Conservation (phyloP, 2,797 vertebrate species). For the Silurus lanzhouensis region DNA sequence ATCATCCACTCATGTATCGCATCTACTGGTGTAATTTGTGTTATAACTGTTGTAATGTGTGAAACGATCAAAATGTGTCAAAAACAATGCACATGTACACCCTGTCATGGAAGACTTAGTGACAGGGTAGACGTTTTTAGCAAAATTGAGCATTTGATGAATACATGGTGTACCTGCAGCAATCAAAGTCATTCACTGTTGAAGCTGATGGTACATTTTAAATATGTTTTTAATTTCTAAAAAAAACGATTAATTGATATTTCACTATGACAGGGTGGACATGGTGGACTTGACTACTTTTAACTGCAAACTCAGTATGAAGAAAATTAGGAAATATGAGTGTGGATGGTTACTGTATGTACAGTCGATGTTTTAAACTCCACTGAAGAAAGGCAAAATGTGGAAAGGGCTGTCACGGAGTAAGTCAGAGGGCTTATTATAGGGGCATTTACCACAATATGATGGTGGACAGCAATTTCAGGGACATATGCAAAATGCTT, state of each 20-base stretch:
- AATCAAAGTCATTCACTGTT: not conserved
- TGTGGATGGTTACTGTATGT: not conserved
- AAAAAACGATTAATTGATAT: not conserved
- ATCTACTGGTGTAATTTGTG: too few species aligned
- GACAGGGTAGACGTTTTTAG: too few species aligned
- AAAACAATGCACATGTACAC: too few species aligned
- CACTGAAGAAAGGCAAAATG: not conserved
- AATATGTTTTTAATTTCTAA: not conserved
- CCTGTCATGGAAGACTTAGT: too few species aligned
- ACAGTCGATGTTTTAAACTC: not conserved
- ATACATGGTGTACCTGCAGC: not conserved
- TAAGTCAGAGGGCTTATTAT: not conserved
- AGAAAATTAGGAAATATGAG: not conserved
- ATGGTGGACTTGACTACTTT: not conserved
- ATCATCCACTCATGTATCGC: too few species aligned
- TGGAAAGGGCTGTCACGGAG: not conserved
- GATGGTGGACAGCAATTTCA: not conserved
- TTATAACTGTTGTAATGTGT: too few species aligned
- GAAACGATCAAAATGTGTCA: too few species aligned
- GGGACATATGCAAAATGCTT: not conserved
- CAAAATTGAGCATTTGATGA: not conserved
- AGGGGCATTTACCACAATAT: not conserved
- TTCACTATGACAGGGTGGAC: not conserved
- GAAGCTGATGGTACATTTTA: not conserved
- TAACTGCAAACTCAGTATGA: not conserved